Evolutionary conservation across 2,888 invertebrate species (phyloP).

Genomic region (Portevinia maculata): DNA sequence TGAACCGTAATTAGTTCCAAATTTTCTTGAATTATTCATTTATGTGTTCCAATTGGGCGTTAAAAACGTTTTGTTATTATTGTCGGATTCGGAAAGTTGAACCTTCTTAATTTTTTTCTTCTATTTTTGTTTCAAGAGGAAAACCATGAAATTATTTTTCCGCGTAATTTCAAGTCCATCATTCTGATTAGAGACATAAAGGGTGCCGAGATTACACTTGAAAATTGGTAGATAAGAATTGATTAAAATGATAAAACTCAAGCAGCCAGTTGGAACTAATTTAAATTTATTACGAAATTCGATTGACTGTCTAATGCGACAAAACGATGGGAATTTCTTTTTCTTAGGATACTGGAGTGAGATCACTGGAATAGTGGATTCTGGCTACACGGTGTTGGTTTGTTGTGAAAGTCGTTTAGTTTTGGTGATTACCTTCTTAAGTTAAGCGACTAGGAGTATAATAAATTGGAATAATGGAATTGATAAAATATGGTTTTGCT

Average conservation of each 20-base stretch:
- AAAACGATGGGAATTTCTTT: constrained; percentile 27
- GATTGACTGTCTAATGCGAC: constrained; percentile 19
- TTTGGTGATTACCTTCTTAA: constrained; percentile 32
- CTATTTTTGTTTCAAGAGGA: neutral
- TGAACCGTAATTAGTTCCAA: constrained; percentile 24
- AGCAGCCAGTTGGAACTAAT: constrained; percentile 55
- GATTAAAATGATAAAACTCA: constrained; percentile 50
- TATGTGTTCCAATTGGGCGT: constrained; percentile 60
- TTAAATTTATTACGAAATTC: constrained; percentile 62
- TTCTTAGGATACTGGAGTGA: neutral
- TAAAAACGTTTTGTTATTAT: constrained; percentile 72
- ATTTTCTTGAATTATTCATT: constrained; percentile 58
- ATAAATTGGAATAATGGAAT: constrained; percentile 30
- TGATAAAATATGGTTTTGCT: constrained; percentile 10
- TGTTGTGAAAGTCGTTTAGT: constrained; percentile 50
- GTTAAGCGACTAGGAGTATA: constrained; percentile 10
- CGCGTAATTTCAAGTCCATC: constrained; percentile 38
- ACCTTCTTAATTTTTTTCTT: constrained; percentile 55
- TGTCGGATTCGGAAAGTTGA: constrained; percentile 59
- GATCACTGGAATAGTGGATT: constrained; percentile 39
- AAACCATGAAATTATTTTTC: constrained; percentile 53
- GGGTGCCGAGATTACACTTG: constrained; percentile 32
- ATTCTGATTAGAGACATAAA: constrained; percentile 40
- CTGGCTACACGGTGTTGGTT: constrained; percentile 26
- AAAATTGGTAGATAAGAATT: constrained; percentile 46